A percentile compares a stretch with the other conserved stretches of the same genome.
Conservation (phyloP, 1,140 invertebrate genomes). For the Rhopalosiphum maidis region DNA sequence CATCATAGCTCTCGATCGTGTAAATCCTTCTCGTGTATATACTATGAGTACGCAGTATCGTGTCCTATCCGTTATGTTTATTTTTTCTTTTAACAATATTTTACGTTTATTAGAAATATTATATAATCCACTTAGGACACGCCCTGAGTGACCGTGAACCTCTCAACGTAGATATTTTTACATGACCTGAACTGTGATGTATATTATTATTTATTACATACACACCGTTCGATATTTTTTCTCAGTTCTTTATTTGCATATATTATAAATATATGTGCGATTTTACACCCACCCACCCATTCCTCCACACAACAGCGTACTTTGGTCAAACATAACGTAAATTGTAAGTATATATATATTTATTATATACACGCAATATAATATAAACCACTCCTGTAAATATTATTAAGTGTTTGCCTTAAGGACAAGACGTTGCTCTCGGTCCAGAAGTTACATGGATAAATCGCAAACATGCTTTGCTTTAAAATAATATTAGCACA, state of each 20-base stretch:
- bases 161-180: background rate
- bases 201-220: background rate
- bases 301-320: background rate
- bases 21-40: background rate
- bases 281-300: background rate
- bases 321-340: background rate
- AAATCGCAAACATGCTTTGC: background rate
- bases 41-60: background rate
- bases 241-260: background rate
- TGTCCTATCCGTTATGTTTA: conserved; percentile 8
- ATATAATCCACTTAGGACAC: background rate
- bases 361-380: too few species aligned
- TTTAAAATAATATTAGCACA: background rate
- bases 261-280: background rate
- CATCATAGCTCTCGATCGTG: background rate
- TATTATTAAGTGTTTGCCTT: background rate
- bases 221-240: background rate
- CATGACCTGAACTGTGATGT: background rate
- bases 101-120: background rate
- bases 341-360: background rate
- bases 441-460: background rate
- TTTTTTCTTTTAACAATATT: background rate
- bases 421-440: background rate
- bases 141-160: background rate
- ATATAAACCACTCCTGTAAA: background rate